Evolutionary conservation across 2,888 invertebrate genomes (phyloP).

Genomic region (Aplocera efformata): DNA sequence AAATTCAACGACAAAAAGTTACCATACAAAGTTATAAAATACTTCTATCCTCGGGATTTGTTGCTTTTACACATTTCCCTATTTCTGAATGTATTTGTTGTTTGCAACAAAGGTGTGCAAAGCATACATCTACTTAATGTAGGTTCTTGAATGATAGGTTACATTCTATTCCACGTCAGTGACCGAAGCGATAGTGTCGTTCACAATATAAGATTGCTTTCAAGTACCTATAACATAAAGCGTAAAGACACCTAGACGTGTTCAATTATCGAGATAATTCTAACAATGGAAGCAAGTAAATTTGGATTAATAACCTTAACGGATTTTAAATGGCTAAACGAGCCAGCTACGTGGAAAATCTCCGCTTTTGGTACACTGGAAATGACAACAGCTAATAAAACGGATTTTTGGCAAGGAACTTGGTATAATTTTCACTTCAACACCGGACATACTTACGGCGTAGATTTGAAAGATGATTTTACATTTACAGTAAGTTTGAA

Average conservation of each 20-base stretch:
- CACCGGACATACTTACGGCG: slow-evolving; percentile 55
- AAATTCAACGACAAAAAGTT: slow-evolving; percentile 10
- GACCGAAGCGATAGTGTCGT: too few relatives aligned
- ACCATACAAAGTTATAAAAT: background rate
- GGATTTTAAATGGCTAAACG: slow-evolving; percentile 58
- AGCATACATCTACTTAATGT: too few relatives aligned
- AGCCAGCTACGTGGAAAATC: slow-evolving; percentile 49
- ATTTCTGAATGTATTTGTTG: too few relatives aligned
- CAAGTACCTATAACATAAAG: too few relatives aligned
- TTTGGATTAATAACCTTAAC: slow-evolving; percentile 19
- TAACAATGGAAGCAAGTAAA: slow-evolving; percentile 11
- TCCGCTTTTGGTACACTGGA: slow-evolving; percentile 31
- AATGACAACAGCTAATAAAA: slow-evolving; percentile 51
- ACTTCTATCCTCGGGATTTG: background rate
- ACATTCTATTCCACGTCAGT: too few relatives aligned
- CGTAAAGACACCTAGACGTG: too few relatives aligned
- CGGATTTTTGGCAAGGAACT: slow-evolving; percentile 66
- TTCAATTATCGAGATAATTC: background rate
- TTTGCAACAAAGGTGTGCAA: too few relatives aligned
- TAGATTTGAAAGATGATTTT: slow-evolving; percentile 52
- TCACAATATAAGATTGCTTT: too few relatives aligned
- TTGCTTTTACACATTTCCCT: too few relatives aligned
- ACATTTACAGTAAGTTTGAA: slow-evolving; percentile 47
- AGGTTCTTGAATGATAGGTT: too few relatives aligned
- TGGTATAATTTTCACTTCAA: slow-evolving; percentile 54